These are phyloP conservation scores for Halictus quadricinctus DNA, from an alignment of 2,888 invertebrate species.

Conservation along the genomic window DNA sequence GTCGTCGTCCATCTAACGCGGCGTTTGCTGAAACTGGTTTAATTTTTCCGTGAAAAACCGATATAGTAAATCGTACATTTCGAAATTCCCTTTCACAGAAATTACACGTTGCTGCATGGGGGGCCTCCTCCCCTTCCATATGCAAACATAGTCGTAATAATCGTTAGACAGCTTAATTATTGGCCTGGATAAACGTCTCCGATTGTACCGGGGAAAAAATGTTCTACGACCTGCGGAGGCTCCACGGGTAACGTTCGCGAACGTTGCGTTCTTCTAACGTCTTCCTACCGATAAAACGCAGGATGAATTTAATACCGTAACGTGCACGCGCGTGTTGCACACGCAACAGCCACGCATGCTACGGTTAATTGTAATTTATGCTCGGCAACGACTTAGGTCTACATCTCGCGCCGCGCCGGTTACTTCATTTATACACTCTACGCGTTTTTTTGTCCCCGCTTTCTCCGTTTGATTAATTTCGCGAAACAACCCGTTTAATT, in stretches of 20 bases:
- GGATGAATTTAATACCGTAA: conserved; percentile 67
- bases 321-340: conserved; percentile 61
- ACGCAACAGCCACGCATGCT: conserved; percentile 60
- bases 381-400: conserved; percentile 53
- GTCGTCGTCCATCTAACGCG: background rate
- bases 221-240: background rate
- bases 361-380: conserved; percentile 75
- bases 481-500: conserved; percentile 53
- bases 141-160: conserved; percentile 46
- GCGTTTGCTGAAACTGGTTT: conserved; percentile 19
- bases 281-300: conserved; percentile 58
- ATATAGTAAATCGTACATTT: conserved; percentile 30
- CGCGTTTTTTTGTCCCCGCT: conserved; percentile 49
- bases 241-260: background rate
- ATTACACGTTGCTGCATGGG: conserved; percentile 17
- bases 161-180: conserved; percentile 54
- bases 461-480: conserved; percentile 52
- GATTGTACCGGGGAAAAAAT: conserved; percentile 28
- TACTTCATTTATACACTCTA: conserved; percentile 55
- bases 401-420: conserved; percentile 36
- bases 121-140: conserved; percentile 4
- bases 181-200: conserved; percentile 27
- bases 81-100: conserved; percentile 27
- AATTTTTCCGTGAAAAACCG: background rate
- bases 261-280: conserved; percentile 17